Evolutionary conservation across 2,113 vertebrate genomes (phyloP).

Genomic region (Polypterus bichir): DNA sequence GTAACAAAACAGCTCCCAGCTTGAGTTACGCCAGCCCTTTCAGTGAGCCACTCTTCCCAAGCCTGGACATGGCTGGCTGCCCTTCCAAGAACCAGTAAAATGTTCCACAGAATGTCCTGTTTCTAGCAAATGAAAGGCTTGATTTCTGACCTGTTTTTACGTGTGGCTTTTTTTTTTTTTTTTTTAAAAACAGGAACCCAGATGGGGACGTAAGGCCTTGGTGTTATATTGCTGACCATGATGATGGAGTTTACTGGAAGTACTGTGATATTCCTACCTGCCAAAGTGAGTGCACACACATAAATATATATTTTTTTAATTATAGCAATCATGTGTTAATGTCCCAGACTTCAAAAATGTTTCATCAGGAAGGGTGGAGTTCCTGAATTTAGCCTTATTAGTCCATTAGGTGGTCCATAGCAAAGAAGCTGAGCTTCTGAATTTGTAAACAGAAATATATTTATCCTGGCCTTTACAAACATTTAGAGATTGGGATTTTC

Average conservation of each 20-base stretch:
- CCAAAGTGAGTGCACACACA: slow-evolving; percentile 62
- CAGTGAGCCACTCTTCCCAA: slow-evolving; percentile 2
- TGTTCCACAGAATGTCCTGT: no score
- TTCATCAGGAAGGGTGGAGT: background rate
- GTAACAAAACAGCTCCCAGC: background rate
- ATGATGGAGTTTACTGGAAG: slow-evolving; percentile 90
- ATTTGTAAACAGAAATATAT: no score
- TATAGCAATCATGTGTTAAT: background rate
- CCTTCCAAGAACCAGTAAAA: slow-evolving; percentile 11
- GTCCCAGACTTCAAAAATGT: background rate
- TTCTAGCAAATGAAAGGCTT: background rate
- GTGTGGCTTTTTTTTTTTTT: slow-evolving; percentile 15
- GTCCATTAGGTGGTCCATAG: no score
- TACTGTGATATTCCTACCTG: slow-evolving; percentile 88
- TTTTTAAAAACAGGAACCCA: slow-evolving; percentile 61
- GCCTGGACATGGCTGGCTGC: slow-evolving; percentile 21
- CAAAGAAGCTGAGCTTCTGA: no score
- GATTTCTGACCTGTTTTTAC: background rate
- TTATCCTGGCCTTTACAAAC: no score
- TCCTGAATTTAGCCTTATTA: no score
- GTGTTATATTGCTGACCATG: slow-evolving; percentile 86
- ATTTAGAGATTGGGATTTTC: no score
- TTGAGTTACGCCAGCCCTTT: background rate
- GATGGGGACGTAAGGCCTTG: slow-evolving; percentile 90
- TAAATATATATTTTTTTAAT: background rate